Base-by-base conservation (phyloP, 2,113 vertebrate genomes). In the Odontophorus gujanensis region DNA sequence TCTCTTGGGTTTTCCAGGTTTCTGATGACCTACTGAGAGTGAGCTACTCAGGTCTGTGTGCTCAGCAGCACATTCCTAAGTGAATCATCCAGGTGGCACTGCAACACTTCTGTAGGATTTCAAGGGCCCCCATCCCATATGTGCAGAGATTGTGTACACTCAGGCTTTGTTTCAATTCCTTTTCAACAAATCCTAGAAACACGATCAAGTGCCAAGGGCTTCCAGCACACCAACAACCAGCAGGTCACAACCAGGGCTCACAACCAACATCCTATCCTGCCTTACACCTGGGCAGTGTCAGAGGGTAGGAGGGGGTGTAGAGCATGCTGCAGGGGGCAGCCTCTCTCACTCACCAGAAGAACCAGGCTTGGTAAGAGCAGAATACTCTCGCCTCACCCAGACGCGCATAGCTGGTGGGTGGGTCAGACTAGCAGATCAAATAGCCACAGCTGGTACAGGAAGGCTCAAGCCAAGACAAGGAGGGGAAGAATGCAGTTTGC, bases 221-320 rank as follows among this genome's bases (percentile, higher is more conserved):
- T 47, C 40, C 36, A 36, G 71, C 45, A 40, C 50, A 45, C 0
- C 4, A 92, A 14, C 17, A 43, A 34, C 21, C 30, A 47, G 43
- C 8, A 73, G 58, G 38, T 40, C 32, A 7, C 26, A 66, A 14
- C 24, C 50, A 74, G 45, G 32, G 68, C 74, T 42, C 32, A 34
- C 38, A 77, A 7, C 43, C 25, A 5, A 30, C 2, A 0, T 43
- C n/a, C 47, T 9, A 0, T 43, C n/a, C 47, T 9, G 25, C 11
- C 72, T 4, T 6, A 16, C 25, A n/a, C 30, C 34, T 61, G 51
- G 57, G 28, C 51, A 80, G 20, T 18, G 50, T 19, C 36, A 16
- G 36, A 14, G 13, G 69, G 36, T 7, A 34, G 3, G 4, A 74
- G 10, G 13, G 10, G 13, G 26, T 32, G 26, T 4, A 17, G 5